Evolutionary conservation across 2,888 invertebrate species (phyloP).

Genomic region (Ferrisia virgata): DNA sequence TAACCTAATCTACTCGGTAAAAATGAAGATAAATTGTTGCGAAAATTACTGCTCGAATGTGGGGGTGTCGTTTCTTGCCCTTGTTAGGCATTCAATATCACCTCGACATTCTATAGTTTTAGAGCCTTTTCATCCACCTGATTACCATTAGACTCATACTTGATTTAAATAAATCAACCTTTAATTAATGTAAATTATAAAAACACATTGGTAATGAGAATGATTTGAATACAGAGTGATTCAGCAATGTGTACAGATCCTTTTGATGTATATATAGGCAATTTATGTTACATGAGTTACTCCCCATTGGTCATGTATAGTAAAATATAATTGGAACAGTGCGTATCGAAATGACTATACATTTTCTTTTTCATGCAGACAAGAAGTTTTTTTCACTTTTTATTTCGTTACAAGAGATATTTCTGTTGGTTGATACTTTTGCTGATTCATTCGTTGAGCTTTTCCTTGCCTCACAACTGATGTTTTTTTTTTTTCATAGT

Average conservation of each 20-base stretch:
- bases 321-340: too few relatives aligned
- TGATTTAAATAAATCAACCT: not conserved
- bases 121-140: not conserved
- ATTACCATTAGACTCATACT: not conserved
- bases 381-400: too few relatives aligned
- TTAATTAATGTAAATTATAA: not conserved
- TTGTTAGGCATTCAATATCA: not conserved
- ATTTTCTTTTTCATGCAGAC: too few relatives aligned
- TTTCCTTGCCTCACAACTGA: too few relatives aligned
- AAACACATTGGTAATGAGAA: not conserved
- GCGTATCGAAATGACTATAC: too few relatives aligned
- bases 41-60: not conserved
- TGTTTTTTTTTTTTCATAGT: too few relatives aligned
- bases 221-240: not conserved
- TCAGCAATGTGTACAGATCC: not conserved
- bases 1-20: not conserved
- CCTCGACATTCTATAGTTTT: not conserved
- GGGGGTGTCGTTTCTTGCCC: not conserved
- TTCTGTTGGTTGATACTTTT: too few relatives aligned
- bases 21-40: constrained; percentile 9
- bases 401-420: too few relatives aligned
- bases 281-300: not conserved
- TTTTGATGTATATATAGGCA: not conserved
- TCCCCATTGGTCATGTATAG: too few relatives aligned
- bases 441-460: too few relatives aligned